Evolutionary conservation across 2,888 invertebrate species (phyloP), one percentile per base, ranked within the genome.

Genomic region (Chymomyza caudatula): DNA sequence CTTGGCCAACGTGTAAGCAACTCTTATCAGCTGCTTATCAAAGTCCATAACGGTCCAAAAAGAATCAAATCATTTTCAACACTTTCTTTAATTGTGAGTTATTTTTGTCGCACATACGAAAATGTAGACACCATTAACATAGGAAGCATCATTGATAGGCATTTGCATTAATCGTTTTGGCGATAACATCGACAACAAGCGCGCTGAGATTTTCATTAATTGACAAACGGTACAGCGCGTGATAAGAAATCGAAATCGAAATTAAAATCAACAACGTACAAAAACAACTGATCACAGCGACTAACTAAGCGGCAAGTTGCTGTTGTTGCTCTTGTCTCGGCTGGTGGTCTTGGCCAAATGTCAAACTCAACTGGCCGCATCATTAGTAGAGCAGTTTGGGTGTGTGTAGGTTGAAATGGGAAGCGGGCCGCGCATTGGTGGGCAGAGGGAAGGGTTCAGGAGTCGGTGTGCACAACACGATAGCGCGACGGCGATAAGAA

Each of bases 41-140:
- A 47, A 23, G 52, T 6, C 52, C 22, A 42, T 42, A 3, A 22
- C 8, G 19, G 13, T 20, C 51, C 20, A 51, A 53, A 37, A 57
- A 70, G 69, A 73, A 80, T 81, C 78, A 77, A 84, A 70, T 71
- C 71, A 63, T 81, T 84, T 84, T 75, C 76, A 84, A 80, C 80
- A 84, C 80, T 75, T 81, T 73, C 67, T 68, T 84, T 80, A 80
- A 84, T 84, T 80, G 85, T 84, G 71, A 80, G 77, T 84, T 80
- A 84, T 81, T 74, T 82, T 43, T 62, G 22, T 60, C 11, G 29
- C 29, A 47, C 3, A 47, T 5, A 17, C 17, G 47, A 0, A 17
- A 47, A 37, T 37, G 19, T 51, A 20, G 53, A 55, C 20, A 23
- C 2, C 23, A 23, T 23, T 23, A 4, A 23, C 5, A 23, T 23